Conservation (phyloP, 2,113 vertebrate species). For the Pterocles orientalis region DNA sequence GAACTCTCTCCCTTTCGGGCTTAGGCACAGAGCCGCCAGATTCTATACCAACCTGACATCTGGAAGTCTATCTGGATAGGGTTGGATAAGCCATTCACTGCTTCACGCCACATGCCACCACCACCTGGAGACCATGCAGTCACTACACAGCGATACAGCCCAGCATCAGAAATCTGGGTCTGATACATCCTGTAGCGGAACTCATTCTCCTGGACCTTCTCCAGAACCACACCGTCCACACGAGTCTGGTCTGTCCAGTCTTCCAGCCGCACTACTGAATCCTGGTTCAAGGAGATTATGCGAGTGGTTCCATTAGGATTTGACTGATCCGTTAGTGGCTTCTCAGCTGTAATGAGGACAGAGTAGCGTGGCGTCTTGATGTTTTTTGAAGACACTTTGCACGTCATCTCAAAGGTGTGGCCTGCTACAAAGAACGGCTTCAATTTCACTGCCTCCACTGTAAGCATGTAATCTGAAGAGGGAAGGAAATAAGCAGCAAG, state of each 20-base stretch:
- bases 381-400: conserved; percentile 83
- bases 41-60: conserved; percentile 82
- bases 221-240: conserved; percentile 85
- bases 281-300: conserved; percentile 87
- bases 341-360: conserved; percentile 85
- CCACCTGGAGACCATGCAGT: conserved; percentile 88
- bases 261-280: conserved; percentile 85
- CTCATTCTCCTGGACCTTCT: conserved; percentile 86
- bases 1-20: not conserved
- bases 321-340: conserved; percentile 57
- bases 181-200: conserved; percentile 91
- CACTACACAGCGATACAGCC: conserved; percentile 89
- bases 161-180: conserved; percentile 87
- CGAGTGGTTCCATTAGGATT: conserved; percentile 72
- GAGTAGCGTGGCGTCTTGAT: conserved; percentile 88
- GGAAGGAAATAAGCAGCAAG: conserved; percentile 31
- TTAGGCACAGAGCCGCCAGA: not conserved
- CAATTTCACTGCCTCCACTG: conserved; percentile 80
- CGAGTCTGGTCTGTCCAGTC: conserved; percentile 83
- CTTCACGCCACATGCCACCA: conserved; percentile 81
- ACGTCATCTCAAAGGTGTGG: conserved; percentile 95
- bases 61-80: conserved; percentile 88
- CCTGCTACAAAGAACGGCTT: conserved; percentile 87
- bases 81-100: conserved; percentile 84
- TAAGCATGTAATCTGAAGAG: conserved; percentile 75